Base-by-base conservation (phyloP, 2,113 vertebrate species). In the Rhinichthys klamathensis region DNA sequence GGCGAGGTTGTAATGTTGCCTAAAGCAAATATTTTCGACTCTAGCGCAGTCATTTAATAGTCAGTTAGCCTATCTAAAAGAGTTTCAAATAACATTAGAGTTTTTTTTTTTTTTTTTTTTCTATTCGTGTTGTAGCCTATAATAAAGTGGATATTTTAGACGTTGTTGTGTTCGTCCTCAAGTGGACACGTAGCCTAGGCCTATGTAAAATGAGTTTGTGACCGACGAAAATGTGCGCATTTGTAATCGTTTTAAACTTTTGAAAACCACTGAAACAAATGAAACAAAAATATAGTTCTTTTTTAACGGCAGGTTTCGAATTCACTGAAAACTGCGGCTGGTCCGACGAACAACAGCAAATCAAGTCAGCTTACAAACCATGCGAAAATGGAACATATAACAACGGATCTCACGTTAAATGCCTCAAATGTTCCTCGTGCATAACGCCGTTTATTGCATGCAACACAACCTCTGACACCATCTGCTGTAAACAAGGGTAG, bases 361-460 rank as follows among this genome's bases (percentile, higher is more conserved):
- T 87, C 2, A 56, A 77, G 0, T 0, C 0, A 0, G 0, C 0
- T 0, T 0, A 0, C 0, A 41, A 0, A n/a, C 0, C 0, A 0
- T 93, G 94, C 74, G 0, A 0, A 0, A 0, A 0, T 0, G 27
- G 38, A 1, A 91, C 70, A 0, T 94, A 91, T 65, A 94, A 93
- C 27, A 12, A 89, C 12, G 93, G 93, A 9, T 77, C 1, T 0
- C 0, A 0, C 0, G 0, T 2, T 0, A 0, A 0, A 0, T 94
- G 94, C 73, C 1, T 0, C 0, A 0, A 0, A 0, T 94, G 94
- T 15, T 0, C 0, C 0, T 1, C 1, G 1, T 93, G 93, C 69
- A 2, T 2, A 1, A 0, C 1, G 0, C 70, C 15, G 0, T 0
- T 15, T 2, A 0, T 1, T 1, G 2, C 32, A 4, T 94, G 94